A percentile compares a stretch with the other conserved stretches of the same genome.
These are phyloP conservation scores for Stegodyphus mimosarum DNA, from an alignment of 1,140 invertebrate genomes.

Conservation along the genomic window DNA sequence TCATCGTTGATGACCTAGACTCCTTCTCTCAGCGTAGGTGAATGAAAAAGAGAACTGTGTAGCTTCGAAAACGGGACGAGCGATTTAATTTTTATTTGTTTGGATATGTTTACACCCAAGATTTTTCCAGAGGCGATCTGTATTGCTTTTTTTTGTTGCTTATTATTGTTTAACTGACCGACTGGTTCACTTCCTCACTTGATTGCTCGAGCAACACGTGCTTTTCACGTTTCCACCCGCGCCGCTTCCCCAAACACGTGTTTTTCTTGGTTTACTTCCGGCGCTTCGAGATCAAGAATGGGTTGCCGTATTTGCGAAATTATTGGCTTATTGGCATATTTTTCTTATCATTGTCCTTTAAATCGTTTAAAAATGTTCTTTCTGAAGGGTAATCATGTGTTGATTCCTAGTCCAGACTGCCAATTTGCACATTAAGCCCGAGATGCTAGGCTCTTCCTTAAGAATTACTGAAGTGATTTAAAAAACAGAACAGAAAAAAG, in stretches of 20 bases:
- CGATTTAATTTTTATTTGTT: no score
- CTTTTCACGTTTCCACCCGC: neutral
- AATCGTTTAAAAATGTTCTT: no score
- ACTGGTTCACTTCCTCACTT: slow-evolving; percentile 24
- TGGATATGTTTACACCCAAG: neutral
- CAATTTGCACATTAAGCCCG: no score
- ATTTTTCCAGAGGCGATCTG: no score
- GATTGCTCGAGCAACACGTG: slow-evolving; percentile 4
- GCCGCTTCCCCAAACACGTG: slow-evolving; percentile 8
- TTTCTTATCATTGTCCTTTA: no score
- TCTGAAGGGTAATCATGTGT: no score
- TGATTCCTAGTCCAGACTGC: no score
- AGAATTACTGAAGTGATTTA: no score
- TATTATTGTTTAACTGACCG: neutral
- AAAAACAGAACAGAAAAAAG: no score
- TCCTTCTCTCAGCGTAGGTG: neutral
- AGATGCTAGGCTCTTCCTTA: no score
- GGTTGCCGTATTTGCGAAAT: neutral
- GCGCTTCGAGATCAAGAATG: neutral
- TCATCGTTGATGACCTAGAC: slow-evolving; percentile 28
- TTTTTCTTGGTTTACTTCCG: slow-evolving; percentile 24
- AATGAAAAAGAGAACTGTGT: neutral
- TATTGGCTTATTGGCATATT: no score
- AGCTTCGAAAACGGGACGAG: neutral
- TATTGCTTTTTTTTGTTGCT: no score